Evolutionary conservation across 1,140 invertebrate genomes (phyloP).

Genomic region (Eciton burchellii): DNA sequence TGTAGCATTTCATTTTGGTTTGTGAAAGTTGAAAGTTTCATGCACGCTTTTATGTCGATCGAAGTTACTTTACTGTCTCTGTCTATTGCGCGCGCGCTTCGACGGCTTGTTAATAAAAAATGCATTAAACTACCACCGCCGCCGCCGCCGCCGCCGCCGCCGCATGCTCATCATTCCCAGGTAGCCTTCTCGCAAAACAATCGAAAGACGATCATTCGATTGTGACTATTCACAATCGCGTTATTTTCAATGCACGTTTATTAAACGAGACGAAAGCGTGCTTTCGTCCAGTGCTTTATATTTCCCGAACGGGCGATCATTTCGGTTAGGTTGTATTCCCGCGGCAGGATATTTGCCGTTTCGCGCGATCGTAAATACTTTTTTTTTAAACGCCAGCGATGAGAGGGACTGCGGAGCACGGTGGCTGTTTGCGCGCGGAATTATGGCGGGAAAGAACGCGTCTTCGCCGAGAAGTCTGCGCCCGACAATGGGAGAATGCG

Average conservation of each 20-base stretch:
- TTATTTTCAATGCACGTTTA: no score
- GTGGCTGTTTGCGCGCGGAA: constrained; percentile 47
- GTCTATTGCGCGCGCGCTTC: background rate
- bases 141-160: no score
- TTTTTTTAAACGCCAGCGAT: constrained; percentile 29
- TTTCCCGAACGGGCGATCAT: background rate
- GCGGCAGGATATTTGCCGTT: constrained; percentile 46
- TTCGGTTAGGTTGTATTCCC: constrained; percentile 30
- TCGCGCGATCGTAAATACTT: constrained; percentile 54
- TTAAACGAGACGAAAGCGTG: no score
- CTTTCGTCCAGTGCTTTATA: background rate
- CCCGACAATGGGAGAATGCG: constrained; percentile 37
- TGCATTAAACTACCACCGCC: constrained; percentile 20
- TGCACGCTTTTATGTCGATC: constrained; percentile 5
- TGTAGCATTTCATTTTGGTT: constrained; percentile 22
- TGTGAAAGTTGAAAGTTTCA: constrained; percentile 31
- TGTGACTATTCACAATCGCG: constrained; percentile 18
- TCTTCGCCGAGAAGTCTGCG: constrained; percentile 5
- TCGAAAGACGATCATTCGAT: background rate
- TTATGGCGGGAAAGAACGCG: constrained; percentile 47
- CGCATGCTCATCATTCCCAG: constrained; percentile 33
- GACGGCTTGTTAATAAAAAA: constrained; percentile 46
- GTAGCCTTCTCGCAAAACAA: constrained; percentile 7
- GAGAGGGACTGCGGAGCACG: constrained; percentile 22
- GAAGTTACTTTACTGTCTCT: constrained; percentile 31